Percentiles rank a stretch among this genome's conserved stretches.
Conservation (phyloP, 2,797 vertebrate species). For the Diceros bicornis region DNA sequence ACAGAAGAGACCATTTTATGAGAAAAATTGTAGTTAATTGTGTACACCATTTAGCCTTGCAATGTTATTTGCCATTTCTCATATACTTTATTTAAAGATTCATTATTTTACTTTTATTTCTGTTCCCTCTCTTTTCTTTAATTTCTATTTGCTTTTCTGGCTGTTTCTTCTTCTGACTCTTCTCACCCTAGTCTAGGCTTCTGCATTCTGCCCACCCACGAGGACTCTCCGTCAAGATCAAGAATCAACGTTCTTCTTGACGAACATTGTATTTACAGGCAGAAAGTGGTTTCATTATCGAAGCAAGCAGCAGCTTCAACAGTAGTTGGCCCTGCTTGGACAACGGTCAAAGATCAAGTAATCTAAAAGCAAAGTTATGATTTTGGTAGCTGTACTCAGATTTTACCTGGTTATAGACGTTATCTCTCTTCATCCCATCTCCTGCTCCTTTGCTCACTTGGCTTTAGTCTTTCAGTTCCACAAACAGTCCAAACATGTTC, state of each 20-base stretch:
- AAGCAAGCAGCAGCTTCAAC: neutral
- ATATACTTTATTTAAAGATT: neutral
- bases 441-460: neutral
- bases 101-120: neutral
- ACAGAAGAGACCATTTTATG: neutral
- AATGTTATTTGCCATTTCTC: neutral
- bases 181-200: neutral
- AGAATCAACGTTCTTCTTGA: neutral
- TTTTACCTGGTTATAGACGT: neutral
- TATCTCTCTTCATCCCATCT: neutral
- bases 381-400: neutral
- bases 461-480: neutral
- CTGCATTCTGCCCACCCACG: neutral
- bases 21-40: neutral
- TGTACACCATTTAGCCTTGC: neutral
- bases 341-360: neutral
- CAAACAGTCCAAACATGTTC: neutral
- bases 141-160: neutral
- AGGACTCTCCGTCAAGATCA: neutral
- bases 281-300: neutral
- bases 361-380: neutral
- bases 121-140: neutral
- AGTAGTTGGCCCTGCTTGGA: neutral
- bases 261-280: neutral
- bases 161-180: neutral